Evolutionary conservation across 2,113 vertebrate genomes (phyloP).

Genomic region (Isurus oxyrinchus): DNA sequence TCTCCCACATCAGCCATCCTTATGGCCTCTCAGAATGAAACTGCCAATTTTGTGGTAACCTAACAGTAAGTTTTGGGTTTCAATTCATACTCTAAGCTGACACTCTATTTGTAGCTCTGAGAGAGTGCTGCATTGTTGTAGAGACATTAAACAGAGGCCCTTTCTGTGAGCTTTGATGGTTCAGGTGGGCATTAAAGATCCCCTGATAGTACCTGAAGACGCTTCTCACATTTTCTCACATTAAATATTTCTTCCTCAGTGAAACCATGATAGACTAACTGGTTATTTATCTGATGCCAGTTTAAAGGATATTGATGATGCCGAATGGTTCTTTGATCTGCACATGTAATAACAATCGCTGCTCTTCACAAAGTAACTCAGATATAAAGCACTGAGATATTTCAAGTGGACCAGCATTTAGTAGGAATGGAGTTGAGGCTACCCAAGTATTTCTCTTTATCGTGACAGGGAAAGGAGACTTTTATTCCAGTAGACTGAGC

Average conservation of each 20-base stretch:
- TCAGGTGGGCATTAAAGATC: neutral
- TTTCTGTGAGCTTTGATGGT: neutral
- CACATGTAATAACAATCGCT: neutral
- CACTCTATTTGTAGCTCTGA: neutral
- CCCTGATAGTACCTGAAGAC: neutral
- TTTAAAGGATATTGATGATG: neutral
- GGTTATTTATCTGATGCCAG: neutral
- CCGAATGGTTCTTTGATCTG: neutral
- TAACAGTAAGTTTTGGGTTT: neutral
- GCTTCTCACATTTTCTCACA: neutral
- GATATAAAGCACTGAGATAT: neutral
- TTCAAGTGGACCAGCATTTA: neutral
- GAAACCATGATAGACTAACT: neutral
- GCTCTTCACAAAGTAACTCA: neutral
- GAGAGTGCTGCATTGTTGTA: neutral
- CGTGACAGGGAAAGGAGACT: neutral
- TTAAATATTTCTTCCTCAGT: neutral
- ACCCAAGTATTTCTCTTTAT: neutral
- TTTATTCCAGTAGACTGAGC: neutral
- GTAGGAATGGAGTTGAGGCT: neutral
- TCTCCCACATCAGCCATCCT: neutral
- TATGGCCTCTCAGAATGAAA: neutral
- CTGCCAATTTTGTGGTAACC: neutral
- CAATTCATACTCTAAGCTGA: neutral
- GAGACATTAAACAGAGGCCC: neutral